Evolutionary conservation across 2,888 invertebrate species (phyloP).

Genomic region (Pharmacophagus antenor): DNA sequence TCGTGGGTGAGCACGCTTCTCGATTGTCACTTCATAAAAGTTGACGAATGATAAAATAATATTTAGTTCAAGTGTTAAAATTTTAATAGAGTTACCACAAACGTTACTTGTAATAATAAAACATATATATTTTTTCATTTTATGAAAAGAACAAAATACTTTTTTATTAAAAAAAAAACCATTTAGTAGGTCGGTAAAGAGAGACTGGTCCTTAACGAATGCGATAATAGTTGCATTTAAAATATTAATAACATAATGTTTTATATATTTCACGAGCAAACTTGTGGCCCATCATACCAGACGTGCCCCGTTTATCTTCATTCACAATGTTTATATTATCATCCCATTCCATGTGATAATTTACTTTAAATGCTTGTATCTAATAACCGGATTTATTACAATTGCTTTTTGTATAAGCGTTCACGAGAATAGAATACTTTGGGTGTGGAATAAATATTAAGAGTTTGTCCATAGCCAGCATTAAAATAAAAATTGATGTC

Average conservation of each 20-base stretch:
- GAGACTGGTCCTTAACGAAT: constrained; percentile 36
- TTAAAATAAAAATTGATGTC: background rate
- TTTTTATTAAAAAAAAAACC: too few relatives aligned
- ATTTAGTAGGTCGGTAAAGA: background rate
- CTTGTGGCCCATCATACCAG: constrained; percentile 32
- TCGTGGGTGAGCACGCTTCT: too few relatives aligned
- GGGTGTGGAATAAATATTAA: constrained; percentile 4
- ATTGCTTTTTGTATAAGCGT: constrained; percentile 28
- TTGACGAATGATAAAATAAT: too few relatives aligned
- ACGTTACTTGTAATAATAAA: too few relatives aligned
- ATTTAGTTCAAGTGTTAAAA: too few relatives aligned
- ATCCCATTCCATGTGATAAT: constrained; percentile 43
- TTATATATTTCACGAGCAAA: constrained; percentile 39
- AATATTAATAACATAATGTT: constrained; percentile 40
- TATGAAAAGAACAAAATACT: too few relatives aligned
- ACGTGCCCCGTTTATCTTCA: constrained; percentile 41
- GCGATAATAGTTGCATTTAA: constrained; percentile 41
- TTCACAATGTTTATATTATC: constrained; percentile 42
- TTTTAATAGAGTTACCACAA: too few relatives aligned
- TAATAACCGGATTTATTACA: constrained; percentile 36
- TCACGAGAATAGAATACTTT: constrained; percentile 21
- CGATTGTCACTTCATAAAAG: too few relatives aligned
- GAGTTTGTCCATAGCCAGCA: background rate
- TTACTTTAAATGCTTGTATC: constrained; percentile 33
- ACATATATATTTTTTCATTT: too few relatives aligned